Base-by-base conservation (phyloP, 2,888 invertebrate genomes). In the Elgonia sp. region DNA sequence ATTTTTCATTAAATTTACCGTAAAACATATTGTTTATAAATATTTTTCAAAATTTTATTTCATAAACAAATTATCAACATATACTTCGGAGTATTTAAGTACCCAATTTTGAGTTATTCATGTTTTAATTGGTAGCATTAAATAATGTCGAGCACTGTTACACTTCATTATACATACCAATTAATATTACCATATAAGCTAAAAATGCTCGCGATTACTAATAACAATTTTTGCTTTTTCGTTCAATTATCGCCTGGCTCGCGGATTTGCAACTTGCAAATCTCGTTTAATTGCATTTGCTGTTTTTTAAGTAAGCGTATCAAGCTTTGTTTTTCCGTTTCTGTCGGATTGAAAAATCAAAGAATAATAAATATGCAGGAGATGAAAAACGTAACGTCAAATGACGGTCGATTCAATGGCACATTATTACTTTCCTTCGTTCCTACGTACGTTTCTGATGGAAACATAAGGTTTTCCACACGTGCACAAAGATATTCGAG, bases 361-460 rank as follows among this genome's bases (percentile, higher is more conserved):
- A 65, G 53, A 76, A 65, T 20, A 50, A 65, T 76, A 76, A 65
- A 65, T 65, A 65, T 53, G 46, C 39, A 53, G 65, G 62, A 65
- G 18, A 76, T 76, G 63, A 53, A 76, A 76, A 76, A 76, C 39
- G 76, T 63, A 63, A 76, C 37, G 63, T 46, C 18, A 62, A 62
- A 75, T 75, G 75, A 37, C 40, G 57, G 55, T 37, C 73, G 57
- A 16, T 57, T 55, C 73, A 37, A 73, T 42, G 46, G 46, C 37
- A 18, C 10, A 63, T 76, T 63, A 76, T 76, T 76, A 62, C 20
- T 76, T 46, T 46, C 40, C 42, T 9, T 50, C 50, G 3, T 0
- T 46, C 10, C 50, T 7, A n/a, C 50, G 63, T 6, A 21, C 12
- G 55, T 53, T 72, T 72, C 42, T 40, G 72, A 72, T 72, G 20